phyloP scores from a whole-genome alignment of 2,113 vertebrate species.

The Takifugu bimaculatus region DNA sequence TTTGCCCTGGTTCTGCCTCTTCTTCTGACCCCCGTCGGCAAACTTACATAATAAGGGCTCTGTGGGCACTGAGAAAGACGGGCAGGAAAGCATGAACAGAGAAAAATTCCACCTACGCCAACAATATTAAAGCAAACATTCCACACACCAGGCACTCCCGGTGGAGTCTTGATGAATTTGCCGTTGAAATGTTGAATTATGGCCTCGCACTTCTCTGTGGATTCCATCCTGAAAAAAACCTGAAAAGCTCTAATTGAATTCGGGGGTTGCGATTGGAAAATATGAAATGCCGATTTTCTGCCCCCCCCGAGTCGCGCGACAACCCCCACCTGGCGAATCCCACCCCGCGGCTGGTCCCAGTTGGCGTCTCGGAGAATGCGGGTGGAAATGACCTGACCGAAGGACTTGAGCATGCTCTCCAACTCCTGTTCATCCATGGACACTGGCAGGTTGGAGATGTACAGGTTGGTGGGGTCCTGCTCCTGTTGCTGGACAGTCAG shows the following conservation, averaged over 20 bases:
- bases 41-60: constrained; percentile 95
- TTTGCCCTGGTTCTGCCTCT: constrained; percentile 89
- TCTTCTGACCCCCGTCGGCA: constrained; percentile 94
- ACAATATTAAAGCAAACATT: constrained; percentile 47
- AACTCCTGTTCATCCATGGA: constrained; percentile 93
- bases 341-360: constrained; percentile 88
- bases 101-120: constrained; percentile 28
- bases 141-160: constrained; percentile 83
- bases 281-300: not conserved
- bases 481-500: constrained; percentile 84
- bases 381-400: constrained; percentile 92
- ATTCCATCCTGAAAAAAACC: constrained; percentile 82
- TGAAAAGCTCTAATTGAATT: not conserved
- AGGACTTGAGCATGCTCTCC: constrained; percentile 90
- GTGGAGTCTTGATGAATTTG: constrained; percentile 90
- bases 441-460: constrained; percentile 91
- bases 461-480: constrained; percentile 93
- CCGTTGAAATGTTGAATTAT: constrained; percentile 94
- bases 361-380: constrained; percentile 87
- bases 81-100: constrained; percentile 23
- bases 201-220: constrained; percentile 91
- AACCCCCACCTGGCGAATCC: constrained; percentile 86
- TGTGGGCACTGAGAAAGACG: constrained; percentile 76
- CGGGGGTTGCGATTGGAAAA: not conserved
- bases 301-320: not conserved